Base-by-base conservation (phyloP, 2,888 invertebrate species). In the Heliconius hortense region DNA sequence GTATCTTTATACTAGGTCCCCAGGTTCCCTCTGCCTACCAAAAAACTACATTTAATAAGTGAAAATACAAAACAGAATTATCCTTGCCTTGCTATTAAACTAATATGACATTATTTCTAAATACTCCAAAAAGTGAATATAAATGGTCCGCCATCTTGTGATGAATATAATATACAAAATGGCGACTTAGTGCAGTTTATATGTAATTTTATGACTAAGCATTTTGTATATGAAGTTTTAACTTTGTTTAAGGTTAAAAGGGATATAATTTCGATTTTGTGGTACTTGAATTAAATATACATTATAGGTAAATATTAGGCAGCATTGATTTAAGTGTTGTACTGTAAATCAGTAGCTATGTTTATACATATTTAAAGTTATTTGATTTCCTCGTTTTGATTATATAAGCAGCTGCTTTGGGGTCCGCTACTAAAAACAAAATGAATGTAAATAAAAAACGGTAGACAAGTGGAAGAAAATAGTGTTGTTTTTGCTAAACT, bases 91-190 rank as follows among this genome's bases (percentile, higher is more conserved):
- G 48, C 48, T 48, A 48, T 48, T 48, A 48, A 26, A 67, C 26
- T 10, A 26, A 48, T 13, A 67, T 56, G 68, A 56, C 68, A 69
- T 69, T 69, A 56, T 56, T 56, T n/a, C 31, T 56, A 69, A 69
- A 56, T 69, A 56, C 15, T n/a, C 26, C 11, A 60, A 73, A 56
- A 39, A 56, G 53, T 67, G 21, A 31, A 43, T 35, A 73, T 67
- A 67, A 59, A 59, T 28, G 35, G 43, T 60, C 73, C 67, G 48
- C 67, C 73, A 73, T 68, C 18, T 59, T 60, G 59, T 60, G 13
- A 60, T 71, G 70, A 71, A 39, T 71, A 71, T 71, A 63, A 48
- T 56, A 26, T 15, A 69, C 24, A 53, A 74, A 69, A 74, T 74
- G 74, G 48, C 68, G 68, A n/a, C 28, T 74, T 48, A 48, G 43